These are phyloP conservation scores for Leguminivora glycinivorella DNA, from an alignment of 1,140 invertebrate genomes.

Conservation along the genomic window DNA sequence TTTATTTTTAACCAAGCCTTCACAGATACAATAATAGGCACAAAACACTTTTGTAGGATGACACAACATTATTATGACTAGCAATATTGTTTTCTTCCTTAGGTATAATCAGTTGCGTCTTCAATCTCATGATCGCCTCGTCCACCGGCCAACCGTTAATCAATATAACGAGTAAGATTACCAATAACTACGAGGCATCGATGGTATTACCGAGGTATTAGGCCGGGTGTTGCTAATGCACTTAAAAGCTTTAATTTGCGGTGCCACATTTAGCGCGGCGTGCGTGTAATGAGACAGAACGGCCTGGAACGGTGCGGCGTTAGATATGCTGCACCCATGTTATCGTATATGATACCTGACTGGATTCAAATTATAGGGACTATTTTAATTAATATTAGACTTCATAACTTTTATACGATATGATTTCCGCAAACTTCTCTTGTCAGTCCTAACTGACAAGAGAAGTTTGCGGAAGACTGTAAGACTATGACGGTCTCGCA, in stretches of 20 bases:
- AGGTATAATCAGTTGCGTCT: neutral
- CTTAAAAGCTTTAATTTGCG: conserved; percentile 23
- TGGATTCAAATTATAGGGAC: neutral
- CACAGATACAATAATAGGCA: too few relatives aligned
- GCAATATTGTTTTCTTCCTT: too few relatives aligned
- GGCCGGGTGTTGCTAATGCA: conserved; percentile 18
- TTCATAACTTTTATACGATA: neutral
- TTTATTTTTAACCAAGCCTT: too few relatives aligned
- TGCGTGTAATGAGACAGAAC: conserved; percentile 23
- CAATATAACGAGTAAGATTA: neutral
- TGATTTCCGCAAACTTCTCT: too few relatives aligned
- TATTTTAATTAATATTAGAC: neutral
- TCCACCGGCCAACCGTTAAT: neutral
- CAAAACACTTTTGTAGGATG: neutral
- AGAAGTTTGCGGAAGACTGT: too few relatives aligned
- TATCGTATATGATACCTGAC: neutral
- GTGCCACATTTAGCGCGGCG: conserved; percentile 6
- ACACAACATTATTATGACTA: neutral
- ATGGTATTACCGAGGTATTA: conserved; percentile 10
- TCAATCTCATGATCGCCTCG: neutral
- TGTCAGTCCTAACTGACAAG: too few relatives aligned
- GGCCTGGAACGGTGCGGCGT: neutral
- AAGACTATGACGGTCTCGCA: too few relatives aligned
- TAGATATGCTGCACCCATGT: conserved; percentile 3
- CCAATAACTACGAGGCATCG: conserved; percentile 8